A percentile compares a stretch with the other conserved stretches of the same genome.
phyloP scores from a whole-genome alignment of 1,140 invertebrate species.

The Drosophila fuyamai region DNA sequence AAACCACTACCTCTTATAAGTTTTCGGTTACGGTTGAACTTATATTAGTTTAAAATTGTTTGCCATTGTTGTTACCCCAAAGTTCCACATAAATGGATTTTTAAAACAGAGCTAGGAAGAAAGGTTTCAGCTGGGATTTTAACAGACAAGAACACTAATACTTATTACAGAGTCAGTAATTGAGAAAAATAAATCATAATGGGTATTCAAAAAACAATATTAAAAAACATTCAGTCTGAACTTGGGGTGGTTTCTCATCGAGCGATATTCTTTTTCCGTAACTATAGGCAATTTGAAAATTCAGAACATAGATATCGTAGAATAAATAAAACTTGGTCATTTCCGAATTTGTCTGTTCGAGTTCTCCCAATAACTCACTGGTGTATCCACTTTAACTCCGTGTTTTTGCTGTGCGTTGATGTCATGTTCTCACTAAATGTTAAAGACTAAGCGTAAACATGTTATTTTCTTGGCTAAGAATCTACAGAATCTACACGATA shows the following conservation, averaged over 20 bases:
- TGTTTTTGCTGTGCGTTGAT: conserved; percentile 10
- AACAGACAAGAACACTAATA: neutral
- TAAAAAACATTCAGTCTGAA: neutral
- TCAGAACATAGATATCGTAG: neutral
- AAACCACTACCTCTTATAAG: too few species aligned
- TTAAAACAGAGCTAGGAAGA: neutral
- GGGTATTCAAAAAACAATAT: neutral
- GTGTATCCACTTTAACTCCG: conserved; percentile 2
- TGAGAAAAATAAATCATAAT: neutral
- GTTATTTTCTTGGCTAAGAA: neutral
- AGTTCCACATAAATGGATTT: too few species aligned
- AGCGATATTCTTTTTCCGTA: neutral
- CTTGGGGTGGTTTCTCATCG: neutral
- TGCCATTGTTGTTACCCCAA: too few species aligned
- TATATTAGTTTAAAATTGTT: too few species aligned
- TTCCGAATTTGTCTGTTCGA: neutral
- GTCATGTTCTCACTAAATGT: conserved; percentile 4
- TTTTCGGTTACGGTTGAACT: neutral
- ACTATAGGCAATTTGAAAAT: neutral
- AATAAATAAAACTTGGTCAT: neutral
- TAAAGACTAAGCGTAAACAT: neutral
- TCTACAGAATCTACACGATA: neutral
- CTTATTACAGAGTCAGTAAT: neutral
- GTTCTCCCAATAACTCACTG: neutral
- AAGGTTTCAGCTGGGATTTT: conserved; percentile 12